Evolutionary conservation across 1,140 invertebrate genomes (phyloP).

Genomic region (Drosophila oshimai): DNA sequence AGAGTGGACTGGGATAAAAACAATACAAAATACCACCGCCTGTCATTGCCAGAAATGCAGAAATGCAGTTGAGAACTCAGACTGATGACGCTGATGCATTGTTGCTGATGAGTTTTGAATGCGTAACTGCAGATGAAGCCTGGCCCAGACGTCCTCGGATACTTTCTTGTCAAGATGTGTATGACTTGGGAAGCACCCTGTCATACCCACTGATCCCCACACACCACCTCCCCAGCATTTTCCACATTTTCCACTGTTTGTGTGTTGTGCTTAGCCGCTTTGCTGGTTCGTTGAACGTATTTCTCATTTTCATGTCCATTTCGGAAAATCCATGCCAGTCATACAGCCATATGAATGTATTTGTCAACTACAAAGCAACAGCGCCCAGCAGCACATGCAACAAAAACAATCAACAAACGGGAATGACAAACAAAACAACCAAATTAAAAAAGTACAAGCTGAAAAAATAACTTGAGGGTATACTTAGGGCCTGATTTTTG

Average conservation of each 20-base stretch:
- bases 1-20: conserved; percentile 3
- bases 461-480: conserved; percentile 75
- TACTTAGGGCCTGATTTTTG: conserved; percentile 77
- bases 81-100: conserved; percentile 32
- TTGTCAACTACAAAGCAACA: conserved; percentile 67
- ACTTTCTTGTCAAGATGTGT: conserved; percentile 49
- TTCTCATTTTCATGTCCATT: conserved; percentile 80
- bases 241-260: not conserved
- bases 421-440: conserved; percentile 71
- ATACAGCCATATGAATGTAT: conserved; percentile 63
- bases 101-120: conserved; percentile 69
- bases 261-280: conserved; percentile 53
- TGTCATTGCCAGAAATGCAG: conserved; percentile 33
- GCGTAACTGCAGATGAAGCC: conserved; percentile 48
- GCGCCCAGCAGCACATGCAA: conserved; percentile 13
- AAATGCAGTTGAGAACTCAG: conserved; percentile 24
- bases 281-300: conserved; percentile 75
- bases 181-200: not conserved
- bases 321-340: conserved; percentile 64
- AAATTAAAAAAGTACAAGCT: conserved; percentile 65
- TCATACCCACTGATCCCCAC: not conserved
- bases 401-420: conserved; percentile 41
- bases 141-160: conserved; percentile 18
- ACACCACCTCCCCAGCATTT: not conserved
- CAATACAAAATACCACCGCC: conserved; percentile 28